These are phyloP conservation scores for Lycaon pictus DNA, from an alignment of 2,113 vertebrate species.

Conservation along the genomic window DNA sequence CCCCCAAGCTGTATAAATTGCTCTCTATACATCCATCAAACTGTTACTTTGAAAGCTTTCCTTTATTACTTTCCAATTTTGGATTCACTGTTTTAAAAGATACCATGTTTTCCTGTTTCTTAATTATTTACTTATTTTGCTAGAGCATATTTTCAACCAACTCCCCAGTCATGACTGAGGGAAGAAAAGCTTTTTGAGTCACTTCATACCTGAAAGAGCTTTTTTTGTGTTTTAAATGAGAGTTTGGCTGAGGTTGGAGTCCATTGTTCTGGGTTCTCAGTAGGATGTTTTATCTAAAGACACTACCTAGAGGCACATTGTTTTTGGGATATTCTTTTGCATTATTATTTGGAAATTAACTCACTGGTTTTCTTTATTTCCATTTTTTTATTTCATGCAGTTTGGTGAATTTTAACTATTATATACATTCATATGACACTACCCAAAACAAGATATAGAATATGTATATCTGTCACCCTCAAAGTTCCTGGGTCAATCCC, in stretches of 20 bases:
- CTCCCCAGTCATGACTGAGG: not conserved
- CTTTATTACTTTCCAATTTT: not conserved
- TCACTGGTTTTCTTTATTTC: not conserved
- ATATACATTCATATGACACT: not conserved
- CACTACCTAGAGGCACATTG: not conserved
- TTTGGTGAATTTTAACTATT: not conserved
- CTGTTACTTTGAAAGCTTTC: not conserved
- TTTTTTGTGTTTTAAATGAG: not conserved
- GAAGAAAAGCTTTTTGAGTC: not conserved
- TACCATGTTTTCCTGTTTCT: not conserved
- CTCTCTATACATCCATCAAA: not conserved
- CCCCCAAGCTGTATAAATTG: not conserved
- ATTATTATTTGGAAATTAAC: not conserved
- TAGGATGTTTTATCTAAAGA: not conserved
- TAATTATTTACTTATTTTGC: not conserved
- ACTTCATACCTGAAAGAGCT: not conserved
- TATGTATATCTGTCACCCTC: rapidly evolving
- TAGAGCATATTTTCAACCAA: not conserved
- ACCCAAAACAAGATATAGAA: not conserved
- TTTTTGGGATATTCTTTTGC: not conserved
- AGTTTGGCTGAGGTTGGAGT: not conserved
- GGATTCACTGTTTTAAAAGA: not conserved
- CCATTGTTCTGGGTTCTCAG: not conserved
- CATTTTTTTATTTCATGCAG: not conserved
- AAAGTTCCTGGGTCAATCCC: not conserved